Evolutionary conservation across 2,113 vertebrate genomes (phyloP).

Genomic region (Argyrosomus japonicus): DNA sequence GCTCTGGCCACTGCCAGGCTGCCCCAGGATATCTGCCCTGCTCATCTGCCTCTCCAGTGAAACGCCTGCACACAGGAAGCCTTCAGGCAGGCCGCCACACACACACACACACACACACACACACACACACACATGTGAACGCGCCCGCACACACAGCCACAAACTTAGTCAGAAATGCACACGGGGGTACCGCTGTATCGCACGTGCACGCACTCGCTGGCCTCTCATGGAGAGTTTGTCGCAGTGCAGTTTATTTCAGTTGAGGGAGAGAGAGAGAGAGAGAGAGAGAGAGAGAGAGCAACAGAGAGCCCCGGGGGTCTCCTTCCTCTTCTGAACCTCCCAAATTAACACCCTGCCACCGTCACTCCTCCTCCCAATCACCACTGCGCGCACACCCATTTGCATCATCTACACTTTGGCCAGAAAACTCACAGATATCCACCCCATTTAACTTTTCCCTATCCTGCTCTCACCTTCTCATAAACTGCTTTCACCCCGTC

Average conservation of each 20-base stretch:
- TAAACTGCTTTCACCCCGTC: not conserved
- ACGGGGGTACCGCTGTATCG: slow-evolving; percentile 26
- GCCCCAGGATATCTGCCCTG: slow-evolving; percentile 88
- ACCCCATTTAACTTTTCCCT: slow-evolving; percentile 11
- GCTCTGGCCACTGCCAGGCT: slow-evolving; percentile 75
- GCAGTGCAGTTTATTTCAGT: slow-evolving; percentile 60
- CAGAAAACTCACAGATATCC: not conserved
- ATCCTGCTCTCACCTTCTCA: slow-evolving; percentile 24
- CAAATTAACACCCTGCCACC: slow-evolving; percentile 64
- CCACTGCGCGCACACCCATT: slow-evolving; percentile 29
- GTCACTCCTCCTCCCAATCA: slow-evolving; percentile 29
- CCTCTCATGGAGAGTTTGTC: slow-evolving; percentile 58
- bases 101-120: not conserved
- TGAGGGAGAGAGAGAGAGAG: slow-evolving; percentile 34
- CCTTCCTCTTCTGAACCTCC: slow-evolving; percentile 46
- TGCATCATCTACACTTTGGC: slow-evolving; percentile 27
- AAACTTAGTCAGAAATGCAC: slow-evolving; percentile 38
- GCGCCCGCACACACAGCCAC: slow-evolving; percentile 14
- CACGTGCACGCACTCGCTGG: slow-evolving; percentile 37
- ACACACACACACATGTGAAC: not conserved
- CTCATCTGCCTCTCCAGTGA: slow-evolving; percentile 88
- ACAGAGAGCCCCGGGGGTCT: slow-evolving; percentile 37
- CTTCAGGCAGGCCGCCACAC: slow-evolving; percentile 80
- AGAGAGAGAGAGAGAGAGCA: slow-evolving; percentile 29
- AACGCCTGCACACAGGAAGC: slow-evolving; percentile 84